Evolutionary conservation across 1,140 invertebrate genomes (phyloP), one percentile per base, ranked within the genome.

Genomic region (Carposina sasakii): DNA sequence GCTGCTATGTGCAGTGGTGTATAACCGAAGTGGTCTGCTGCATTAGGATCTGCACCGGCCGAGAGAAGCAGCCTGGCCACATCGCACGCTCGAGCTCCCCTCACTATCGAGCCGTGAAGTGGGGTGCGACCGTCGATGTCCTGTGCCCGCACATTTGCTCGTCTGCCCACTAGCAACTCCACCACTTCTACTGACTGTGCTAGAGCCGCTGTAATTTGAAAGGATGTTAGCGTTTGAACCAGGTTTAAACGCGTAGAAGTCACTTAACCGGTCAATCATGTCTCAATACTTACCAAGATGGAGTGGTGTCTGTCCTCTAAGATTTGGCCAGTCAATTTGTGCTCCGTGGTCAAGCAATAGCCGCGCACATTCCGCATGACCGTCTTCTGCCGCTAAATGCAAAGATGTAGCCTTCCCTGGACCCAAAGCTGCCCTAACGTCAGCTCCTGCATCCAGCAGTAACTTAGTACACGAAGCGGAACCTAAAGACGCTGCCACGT

Each of bases 1-100:
- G 94, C 94, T 1, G 94, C 94, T 24, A 96, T 89, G 71, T 96
- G 94, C 9, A 96, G 71, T 0, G 89, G 91, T 21, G 89, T 94
- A 79, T 91, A 96, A 43, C 91, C 95, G 84, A 89, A 97, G 61
- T 88, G 88, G 57, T 94, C 92, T 0, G 91, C 86, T 55, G 89
- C 88, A 71, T 96, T 95, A 1, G 95, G 90, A 64, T 92, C 88
- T 0, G 93, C 92, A 1, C 93, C 92, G 0, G 87, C 87, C 33
- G 88, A 86, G 1, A 92, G 68, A 1, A 95, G 71, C 2, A 90
- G 65, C 44, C 88, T 86, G 6, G 92, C 91, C 43, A 91, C 89
- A 57, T 94, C 93, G 31, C 89, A 89, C 1, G 91, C 90, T 28
- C 91, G 81, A 1, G 91, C 89, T 13, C 91, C 90, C 75, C 93